Evolutionary conservation across 1,140 invertebrate species (phyloP).

Genomic region (Drosophila funebris): DNA sequence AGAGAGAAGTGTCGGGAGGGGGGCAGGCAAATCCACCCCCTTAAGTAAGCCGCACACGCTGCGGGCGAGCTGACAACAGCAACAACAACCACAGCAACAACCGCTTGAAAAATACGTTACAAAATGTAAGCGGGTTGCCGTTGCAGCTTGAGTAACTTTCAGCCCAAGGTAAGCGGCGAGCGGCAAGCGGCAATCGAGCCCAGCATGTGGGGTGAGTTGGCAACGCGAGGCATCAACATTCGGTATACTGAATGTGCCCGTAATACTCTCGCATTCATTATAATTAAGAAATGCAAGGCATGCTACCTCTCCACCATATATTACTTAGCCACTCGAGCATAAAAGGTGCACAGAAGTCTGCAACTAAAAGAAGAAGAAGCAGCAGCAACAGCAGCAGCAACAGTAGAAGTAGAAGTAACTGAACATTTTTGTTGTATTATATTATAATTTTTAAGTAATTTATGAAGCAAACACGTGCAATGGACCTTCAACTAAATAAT

Average conservation of each 20-base stretch:
- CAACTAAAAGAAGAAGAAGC: conserved; percentile 21
- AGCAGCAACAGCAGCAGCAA: not conserved
- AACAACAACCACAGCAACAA: not conserved
- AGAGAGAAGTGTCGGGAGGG: not conserved
- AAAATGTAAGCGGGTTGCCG: conserved; percentile 59
- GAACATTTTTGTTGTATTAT: conserved; percentile 40
- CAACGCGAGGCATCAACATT: not conserved
- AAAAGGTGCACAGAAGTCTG: conserved; percentile 41
- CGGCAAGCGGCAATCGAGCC: conserved; percentile 24
- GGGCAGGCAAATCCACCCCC: conserved; percentile 54
- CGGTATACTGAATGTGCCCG: conserved; percentile 25
- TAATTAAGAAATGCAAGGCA: conserved; percentile 74
- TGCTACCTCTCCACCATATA: conserved; percentile 18
- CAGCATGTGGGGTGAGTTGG: conserved; percentile 11
- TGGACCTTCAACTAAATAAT: not conserved
- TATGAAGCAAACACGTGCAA: conserved; percentile 64
- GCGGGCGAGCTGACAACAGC: conserved; percentile 57
- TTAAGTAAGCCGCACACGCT: conserved; percentile 53
- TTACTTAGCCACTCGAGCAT: conserved; percentile 65
- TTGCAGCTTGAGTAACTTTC: conserved; percentile 67
- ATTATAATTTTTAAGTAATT: conserved; percentile 55
- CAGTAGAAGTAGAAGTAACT: no score
- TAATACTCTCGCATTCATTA: conserved; percentile 34
- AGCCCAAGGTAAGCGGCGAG: conserved; percentile 13
- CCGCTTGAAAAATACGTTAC: conserved; percentile 71